A percentile compares a stretch with the other conserved stretches of the same genome.
These are phyloP conservation scores for Pterophyllum scalare DNA, from an alignment of 2,113 vertebrate genomes.

Conservation along the genomic window DNA sequence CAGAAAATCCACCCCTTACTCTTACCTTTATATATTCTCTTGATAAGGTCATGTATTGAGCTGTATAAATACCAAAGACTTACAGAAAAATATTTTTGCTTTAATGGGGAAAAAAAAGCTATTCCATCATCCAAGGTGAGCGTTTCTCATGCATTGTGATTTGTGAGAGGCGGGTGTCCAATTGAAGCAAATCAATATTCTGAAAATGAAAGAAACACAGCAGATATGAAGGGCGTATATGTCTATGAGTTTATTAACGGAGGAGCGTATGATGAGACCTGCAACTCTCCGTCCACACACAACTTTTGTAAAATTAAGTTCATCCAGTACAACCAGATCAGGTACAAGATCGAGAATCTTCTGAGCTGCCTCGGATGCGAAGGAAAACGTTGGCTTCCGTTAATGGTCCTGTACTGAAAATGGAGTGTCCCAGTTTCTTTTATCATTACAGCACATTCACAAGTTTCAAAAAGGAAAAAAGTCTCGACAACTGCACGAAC, in stretches of 20 bases:
- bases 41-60: constrained; percentile 24
- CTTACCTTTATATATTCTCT: not conserved
- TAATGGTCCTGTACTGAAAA: constrained; percentile 62
- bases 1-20: constrained; percentile 19
- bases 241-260: constrained; percentile 79
- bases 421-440: constrained; percentile 67
- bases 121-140: constrained; percentile 59
- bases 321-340: constrained; percentile 73
- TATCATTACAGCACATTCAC: constrained; percentile 78
- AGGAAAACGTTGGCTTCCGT: constrained; percentile 52
- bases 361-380: constrained; percentile 70
- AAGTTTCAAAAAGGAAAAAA: constrained; percentile 67
- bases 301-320: constrained; percentile 62
- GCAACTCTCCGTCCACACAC: constrained; percentile 67
- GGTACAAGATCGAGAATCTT: constrained; percentile 66
- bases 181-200: constrained; percentile 63
- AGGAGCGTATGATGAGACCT: constrained; percentile 75
- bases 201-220: constrained; percentile 66
- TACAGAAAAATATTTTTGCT: constrained; percentile 26
- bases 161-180: constrained; percentile 50
- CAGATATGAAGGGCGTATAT: constrained; percentile 65
- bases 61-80: constrained; percentile 42
- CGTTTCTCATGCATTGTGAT: constrained; percentile 65
- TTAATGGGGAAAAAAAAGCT: constrained; percentile 39
- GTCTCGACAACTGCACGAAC: constrained; percentile 77